Conservation (phyloP, 2,797 vertebrate species). For the Gymnocypris eckloni region DNA sequence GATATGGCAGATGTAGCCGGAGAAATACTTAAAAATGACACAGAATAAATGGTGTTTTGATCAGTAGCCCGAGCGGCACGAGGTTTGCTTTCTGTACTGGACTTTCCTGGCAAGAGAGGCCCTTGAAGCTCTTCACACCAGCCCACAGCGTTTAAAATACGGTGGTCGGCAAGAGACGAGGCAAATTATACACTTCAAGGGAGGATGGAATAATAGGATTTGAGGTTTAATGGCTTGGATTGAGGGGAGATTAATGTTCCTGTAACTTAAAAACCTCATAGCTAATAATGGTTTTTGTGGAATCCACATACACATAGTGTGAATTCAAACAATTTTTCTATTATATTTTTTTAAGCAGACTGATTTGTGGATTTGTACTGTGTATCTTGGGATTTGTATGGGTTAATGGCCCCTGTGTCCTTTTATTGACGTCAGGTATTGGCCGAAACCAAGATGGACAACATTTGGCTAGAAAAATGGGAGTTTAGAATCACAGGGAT, state of each 20-base stretch:
- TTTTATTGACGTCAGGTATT: slow-evolving; percentile 6
- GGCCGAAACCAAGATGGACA: background rate
- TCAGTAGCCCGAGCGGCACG: slow-evolving; percentile 1
- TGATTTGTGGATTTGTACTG: slow-evolving; percentile 1
- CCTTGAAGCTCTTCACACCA: slow-evolving; percentile 48
- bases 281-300: background rate
- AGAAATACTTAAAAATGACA: background rate
- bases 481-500: background rate
- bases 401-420: background rate
- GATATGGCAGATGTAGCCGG: slow-evolving; percentile 13
- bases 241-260: slow-evolving; percentile 31
- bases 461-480: background rate
- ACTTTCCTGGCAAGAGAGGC: slow-evolving; percentile 48
- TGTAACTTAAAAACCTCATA: slow-evolving; percentile 18
- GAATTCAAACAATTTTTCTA: slow-evolving; percentile 3
- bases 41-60: slow-evolving; percentile 21
- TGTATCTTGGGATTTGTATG: background rate
- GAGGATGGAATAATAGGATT: slow-evolving; percentile 47
- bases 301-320: background rate
- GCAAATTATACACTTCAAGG: slow-evolving; percentile 48
- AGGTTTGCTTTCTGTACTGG: slow-evolving; percentile 48
- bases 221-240: slow-evolving; percentile 26
- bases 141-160: slow-evolving; percentile 48
- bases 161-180: slow-evolving; percentile 41
- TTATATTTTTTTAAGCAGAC: background rate